Percentiles rank a stretch among this genome's conserved stretches.
Evolutionary conservation across 2,797 vertebrate genomes (phyloP).

Genomic region (Takifugu ocellatus): DNA sequence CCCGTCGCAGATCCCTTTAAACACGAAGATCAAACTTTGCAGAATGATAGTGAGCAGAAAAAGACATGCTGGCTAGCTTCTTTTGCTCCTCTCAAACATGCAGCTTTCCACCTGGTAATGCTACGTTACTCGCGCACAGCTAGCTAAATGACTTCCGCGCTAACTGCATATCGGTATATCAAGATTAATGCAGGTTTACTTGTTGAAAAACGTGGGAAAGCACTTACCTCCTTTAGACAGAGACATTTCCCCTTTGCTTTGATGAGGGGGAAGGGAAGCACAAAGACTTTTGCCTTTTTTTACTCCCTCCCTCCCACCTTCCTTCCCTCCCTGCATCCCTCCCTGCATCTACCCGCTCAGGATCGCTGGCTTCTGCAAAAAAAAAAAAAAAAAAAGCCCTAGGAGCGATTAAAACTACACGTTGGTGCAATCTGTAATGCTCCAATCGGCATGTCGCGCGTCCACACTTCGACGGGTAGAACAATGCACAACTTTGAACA

Average conservation of each 20-base stretch:
- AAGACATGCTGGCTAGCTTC: slow-evolving; percentile 57
- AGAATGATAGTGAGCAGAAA: slow-evolving; percentile 38
- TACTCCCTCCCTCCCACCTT: slow-evolving; percentile 79
- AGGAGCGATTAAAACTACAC: slow-evolving; percentile 56
- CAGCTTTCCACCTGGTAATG: slow-evolving; percentile 77
- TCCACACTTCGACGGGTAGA: slow-evolving; percentile 61
- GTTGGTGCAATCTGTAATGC: slow-evolving; percentile 72
- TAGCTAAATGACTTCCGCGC: slow-evolving; percentile 52
- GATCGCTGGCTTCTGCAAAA: slow-evolving; percentile 80
- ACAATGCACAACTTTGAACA: slow-evolving; percentile 79
- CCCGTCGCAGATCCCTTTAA: slow-evolving; percentile 5
- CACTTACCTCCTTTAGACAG: slow-evolving; percentile 87
- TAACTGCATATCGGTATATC: slow-evolving; percentile 24
- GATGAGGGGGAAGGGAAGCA: slow-evolving; percentile 90
- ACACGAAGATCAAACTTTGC: slow-evolving; percentile 5
- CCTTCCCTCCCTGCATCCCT: slow-evolving; percentile 75
- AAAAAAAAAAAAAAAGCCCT: slow-evolving; percentile 35
- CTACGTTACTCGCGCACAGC: slow-evolving; percentile 56
- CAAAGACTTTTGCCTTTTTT: slow-evolving; percentile 92
- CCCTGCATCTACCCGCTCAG: slow-evolving; percentile 64
- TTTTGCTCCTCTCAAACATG: slow-evolving; percentile 71
- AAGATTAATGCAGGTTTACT: slow-evolving; percentile 24
- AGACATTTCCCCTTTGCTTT: slow-evolving; percentile 91
- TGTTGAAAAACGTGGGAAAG: not conserved
- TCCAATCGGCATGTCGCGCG: slow-evolving; percentile 54